phyloP scores from a whole-genome alignment of 2,113 vertebrate species.

The Sapayoa aenigma region DNA sequence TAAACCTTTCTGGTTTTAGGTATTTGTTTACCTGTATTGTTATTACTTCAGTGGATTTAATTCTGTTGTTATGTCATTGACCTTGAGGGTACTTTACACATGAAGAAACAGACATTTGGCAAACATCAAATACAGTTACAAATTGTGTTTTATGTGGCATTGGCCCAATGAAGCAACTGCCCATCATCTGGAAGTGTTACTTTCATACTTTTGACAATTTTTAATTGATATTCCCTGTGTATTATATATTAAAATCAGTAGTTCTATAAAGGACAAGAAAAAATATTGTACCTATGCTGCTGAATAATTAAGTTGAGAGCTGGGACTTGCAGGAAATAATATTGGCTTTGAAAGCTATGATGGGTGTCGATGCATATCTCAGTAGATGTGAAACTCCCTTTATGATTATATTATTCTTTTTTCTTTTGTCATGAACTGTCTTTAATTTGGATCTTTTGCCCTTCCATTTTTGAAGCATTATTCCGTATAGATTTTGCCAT shows the following conservation, averaged over 20 bases:
- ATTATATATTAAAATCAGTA: not conserved
- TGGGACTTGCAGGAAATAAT: not conserved
- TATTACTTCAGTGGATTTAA: not conserved
- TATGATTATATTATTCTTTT: not conserved
- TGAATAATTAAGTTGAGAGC: not conserved
- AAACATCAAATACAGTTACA: not conserved
- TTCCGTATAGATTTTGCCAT: not conserved
- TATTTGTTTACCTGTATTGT: not conserved
- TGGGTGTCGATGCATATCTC: not conserved
- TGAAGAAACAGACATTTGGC: not conserved
- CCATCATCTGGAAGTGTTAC: not conserved
- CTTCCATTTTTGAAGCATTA: not conserved
- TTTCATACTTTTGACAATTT: not conserved
- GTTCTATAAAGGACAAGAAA: not conserved
- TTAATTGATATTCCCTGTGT: not conserved
- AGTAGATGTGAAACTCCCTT: not conserved
- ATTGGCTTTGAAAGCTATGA: not conserved
- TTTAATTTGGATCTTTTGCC: not conserved
- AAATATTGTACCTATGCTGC: not conserved
- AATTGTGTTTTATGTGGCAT: not conserved
- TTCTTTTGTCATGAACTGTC: not conserved
- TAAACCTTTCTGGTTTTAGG: not conserved
- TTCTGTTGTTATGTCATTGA: not conserved
- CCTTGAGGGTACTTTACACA: not conserved
- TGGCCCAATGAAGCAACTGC: not conserved